Evolutionary conservation across 2,888 invertebrate genomes (phyloP).

Genomic region (Polia nebulosa): DNA sequence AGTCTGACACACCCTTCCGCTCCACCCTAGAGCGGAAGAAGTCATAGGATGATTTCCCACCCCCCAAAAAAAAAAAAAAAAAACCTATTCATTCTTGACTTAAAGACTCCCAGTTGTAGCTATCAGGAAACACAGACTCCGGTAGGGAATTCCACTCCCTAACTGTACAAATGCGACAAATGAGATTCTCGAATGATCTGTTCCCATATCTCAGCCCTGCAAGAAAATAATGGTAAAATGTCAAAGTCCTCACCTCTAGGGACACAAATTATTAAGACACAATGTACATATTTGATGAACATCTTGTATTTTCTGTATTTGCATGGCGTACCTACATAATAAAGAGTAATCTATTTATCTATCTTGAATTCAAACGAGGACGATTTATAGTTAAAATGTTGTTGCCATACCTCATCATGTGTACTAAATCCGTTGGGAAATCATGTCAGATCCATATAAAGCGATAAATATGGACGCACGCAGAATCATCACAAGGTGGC

Average conservation of each 20-base stretch:
- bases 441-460: slow-evolving; percentile 38
- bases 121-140: too few relatives aligned
- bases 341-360: too few relatives aligned
- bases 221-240: neutral
- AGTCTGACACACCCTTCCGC: too few relatives aligned
- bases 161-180: too few relatives aligned
- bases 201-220: neutral
- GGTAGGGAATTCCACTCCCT: too few relatives aligned
- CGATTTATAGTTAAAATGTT: neutral
- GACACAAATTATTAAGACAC: neutral
- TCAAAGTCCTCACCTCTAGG: neutral
- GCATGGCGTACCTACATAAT: too few relatives aligned
- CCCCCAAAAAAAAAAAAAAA: too few relatives aligned
- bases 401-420: neutral
- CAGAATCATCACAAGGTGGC: slow-evolving; percentile 7
- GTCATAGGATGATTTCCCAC: too few relatives aligned
- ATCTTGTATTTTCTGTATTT: neutral
- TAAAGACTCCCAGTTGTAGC: too few relatives aligned
- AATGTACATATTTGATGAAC: neutral
- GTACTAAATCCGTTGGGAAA: slow-evolving; percentile 20
- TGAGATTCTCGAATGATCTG: neutral
- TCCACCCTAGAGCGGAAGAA: too few relatives aligned
- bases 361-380: slow-evolving; percentile 3
- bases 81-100: too few relatives aligned
- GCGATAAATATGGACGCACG: slow-evolving; percentile 35